Conservation (phyloP, 2,888 invertebrate species). For the Didymodactylos carnosus region DNA sequence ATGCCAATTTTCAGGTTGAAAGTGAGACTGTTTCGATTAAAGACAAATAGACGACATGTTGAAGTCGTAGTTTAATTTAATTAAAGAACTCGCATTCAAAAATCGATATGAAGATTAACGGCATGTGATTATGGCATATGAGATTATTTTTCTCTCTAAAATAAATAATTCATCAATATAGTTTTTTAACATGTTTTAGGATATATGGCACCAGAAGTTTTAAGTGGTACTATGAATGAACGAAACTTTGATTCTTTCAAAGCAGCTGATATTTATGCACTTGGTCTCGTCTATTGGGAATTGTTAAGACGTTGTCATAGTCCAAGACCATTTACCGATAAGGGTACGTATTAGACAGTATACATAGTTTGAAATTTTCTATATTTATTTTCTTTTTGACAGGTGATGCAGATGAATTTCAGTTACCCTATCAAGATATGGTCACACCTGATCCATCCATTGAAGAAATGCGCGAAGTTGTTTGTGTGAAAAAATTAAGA, state of each 20-base stretch:
- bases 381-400: not conserved
- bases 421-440: constrained; percentile 4
- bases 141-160: not conserved
- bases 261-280: constrained; percentile 11
- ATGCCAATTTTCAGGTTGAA: not conserved
- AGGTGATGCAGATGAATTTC: not conserved
- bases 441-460: not conserved
- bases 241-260: constrained; percentile 9
- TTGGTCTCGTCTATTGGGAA: constrained; percentile 9
- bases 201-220: constrained; percentile 63
- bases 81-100: no score
- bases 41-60: no score
- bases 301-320: constrained; percentile 5
- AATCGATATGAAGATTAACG: no score
- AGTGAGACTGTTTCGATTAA: not conserved
- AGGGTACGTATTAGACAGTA: no score
- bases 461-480: not conserved
- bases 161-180: not conserved
- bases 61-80: no score
- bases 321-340: no score
- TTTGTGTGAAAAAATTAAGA: constrained; percentile 4
- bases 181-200: constrained; percentile 37
- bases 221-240: not conserved
- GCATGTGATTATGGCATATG: no score
- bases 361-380: not conserved